Base-by-base conservation (phyloP, 2,888 invertebrate genomes). In the Argyresthia goedartella region DNA sequence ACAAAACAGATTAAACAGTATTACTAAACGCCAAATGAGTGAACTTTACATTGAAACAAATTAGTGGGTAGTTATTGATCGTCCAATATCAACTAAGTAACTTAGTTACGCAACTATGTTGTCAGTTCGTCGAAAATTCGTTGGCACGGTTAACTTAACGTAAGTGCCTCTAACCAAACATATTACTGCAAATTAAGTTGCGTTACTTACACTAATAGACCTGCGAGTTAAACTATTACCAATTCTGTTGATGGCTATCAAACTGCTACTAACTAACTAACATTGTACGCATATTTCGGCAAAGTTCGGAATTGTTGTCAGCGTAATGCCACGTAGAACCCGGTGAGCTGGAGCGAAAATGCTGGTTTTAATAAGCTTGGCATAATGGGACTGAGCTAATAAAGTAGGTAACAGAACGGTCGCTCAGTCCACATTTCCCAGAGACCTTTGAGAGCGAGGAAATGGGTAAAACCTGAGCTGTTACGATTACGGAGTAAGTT, bases 131-230 rank as follows among this genome's bases (percentile, higher is more conserved):
- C 63, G 72, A 71, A 78, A 77, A 76, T 78, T 76, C 69, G 62
- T 65, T 62, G 64, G 64, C 50, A 14, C 13, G 35, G 25, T 13
- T 59, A 75, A 76, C 77, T 76, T 69, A 67, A 11, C 69, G 69
- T 67, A 78, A 81, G 73, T 79, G 77, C 75, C 73, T 74, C 76
- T 81, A 76, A 75, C 76, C 73, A 71, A 79, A 81, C 73, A 76
- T 78, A 81, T 78, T 78, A 76, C 35, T 15, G n/a, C 16, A 42
- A 51, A 51, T 51, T 51, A 51, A 51, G 50, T 51, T 51, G 43
- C 15, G 50, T 44, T 35, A 51, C 43, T 43, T 33, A 14, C 14
- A 46, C 46, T 51, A 51, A 51, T 51, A 46, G 51, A 51, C 45
- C 36, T 36, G 14, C 39, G 39, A 51, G 51, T 46, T 51, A 39